Evolutionary conservation across 2,888 invertebrate species (phyloP).

Genomic region (Pelosia muscerda): DNA sequence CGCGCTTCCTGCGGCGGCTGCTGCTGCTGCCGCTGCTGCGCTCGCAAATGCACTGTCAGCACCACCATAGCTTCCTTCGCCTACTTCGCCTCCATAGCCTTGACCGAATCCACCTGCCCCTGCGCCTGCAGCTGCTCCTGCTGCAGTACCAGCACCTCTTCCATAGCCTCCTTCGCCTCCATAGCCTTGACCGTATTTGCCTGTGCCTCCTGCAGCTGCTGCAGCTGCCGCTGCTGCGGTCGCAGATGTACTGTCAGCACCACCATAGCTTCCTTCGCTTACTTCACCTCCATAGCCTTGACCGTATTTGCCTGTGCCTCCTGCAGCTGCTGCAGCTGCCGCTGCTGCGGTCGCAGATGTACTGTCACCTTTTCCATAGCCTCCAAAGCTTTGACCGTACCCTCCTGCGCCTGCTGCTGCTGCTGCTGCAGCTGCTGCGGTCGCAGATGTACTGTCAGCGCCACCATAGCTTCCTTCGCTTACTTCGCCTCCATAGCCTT

Average conservation of each 20-base stretch:
- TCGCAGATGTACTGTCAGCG: background rate
- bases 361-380: background rate
- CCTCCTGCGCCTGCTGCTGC: constrained; percentile 2
- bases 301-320: background rate
- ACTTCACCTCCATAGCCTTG: background rate
- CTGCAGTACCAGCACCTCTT: background rate
- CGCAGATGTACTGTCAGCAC: background rate
- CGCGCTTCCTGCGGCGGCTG: constrained; percentile 13
- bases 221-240: background rate
- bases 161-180: background rate
- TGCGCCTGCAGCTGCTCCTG: constrained; percentile 15
- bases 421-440: constrained; percentile 17
- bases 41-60: background rate
- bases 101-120: background rate
- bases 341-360: constrained; percentile 20
- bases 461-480: background rate
- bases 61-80: background rate
- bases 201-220: background rate
- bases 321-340: constrained; percentile 18
- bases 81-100: background rate
- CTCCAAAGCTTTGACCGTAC: background rate
- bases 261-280: background rate
- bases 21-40: constrained; percentile 15
- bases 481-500: background rate
- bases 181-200: background rate